Conservation (phyloP, 2,113 vertebrate genomes). For the Barbus barbus region DNA sequence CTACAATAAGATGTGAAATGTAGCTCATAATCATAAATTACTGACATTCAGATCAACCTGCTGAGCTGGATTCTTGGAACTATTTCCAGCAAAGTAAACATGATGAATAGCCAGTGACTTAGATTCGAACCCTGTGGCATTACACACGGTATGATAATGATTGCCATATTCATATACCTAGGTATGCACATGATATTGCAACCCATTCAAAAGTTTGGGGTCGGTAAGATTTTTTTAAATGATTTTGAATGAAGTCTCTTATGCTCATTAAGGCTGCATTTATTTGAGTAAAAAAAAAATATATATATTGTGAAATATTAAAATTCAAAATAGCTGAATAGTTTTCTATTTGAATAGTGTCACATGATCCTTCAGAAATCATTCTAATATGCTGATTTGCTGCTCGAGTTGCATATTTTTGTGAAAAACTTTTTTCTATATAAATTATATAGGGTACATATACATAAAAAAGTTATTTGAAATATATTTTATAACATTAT, state of each 20-base stretch:
- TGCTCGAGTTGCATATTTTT: not conserved
- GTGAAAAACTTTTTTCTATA: not conserved
- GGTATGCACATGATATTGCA: not conserved
- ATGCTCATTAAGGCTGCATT: not conserved
- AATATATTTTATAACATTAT: too few relatives aligned
- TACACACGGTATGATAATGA: not conserved
- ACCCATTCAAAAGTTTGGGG: not conserved
- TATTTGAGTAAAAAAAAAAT: not conserved
- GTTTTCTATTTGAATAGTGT: not conserved
- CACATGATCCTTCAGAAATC: not conserved
- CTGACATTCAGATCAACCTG: not conserved
- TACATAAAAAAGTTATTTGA: too few relatives aligned
- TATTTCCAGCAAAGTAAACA: not conserved
- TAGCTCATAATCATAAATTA: slow-evolving; percentile 10
- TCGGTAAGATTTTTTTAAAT: not conserved
- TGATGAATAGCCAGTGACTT: not conserved
- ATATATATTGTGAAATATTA: not conserved
- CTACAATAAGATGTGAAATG: slow-evolving; percentile 6
- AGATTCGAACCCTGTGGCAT: not conserved
- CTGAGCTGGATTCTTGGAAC: not conserved
- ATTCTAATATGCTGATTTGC: not conserved
- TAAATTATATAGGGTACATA: too few relatives aligned
- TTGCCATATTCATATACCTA: not conserved
- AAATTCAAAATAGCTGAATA: not conserved
- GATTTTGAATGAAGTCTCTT: not conserved